Evolutionary conservation across 2,888 invertebrate genomes (phyloP), one percentile per base, ranked within the genome.

Genomic region (Ennomos erosarius): DNA sequence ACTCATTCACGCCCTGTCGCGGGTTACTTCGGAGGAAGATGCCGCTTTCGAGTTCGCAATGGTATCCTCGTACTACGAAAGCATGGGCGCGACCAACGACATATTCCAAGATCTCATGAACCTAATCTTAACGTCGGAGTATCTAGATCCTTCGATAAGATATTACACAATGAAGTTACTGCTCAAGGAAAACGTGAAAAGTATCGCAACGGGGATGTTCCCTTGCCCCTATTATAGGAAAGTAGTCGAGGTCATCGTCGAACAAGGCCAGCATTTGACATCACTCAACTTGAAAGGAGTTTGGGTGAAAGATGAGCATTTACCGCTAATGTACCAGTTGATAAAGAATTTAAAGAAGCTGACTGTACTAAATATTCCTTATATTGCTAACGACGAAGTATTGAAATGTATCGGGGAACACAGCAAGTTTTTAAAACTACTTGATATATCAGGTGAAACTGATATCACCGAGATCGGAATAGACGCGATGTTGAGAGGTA

Each of bases 381-480:
- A 95, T 69, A 94, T 95, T 73, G 95, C 95, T 9, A 95, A 95
- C 69, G 96, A 96, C 74, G 93, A 94, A 78, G 93, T 95, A 53
- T 88, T 96, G 55, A 93, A 94, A 76, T 93, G 92, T 59, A 94
- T 94, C 48, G 90, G 93, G 12, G 88, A 91, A 74, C 84, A 92
- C 59, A 94, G 94, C 66, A 89, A 89, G 64, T 88, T 93, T 26
- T 79, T 96, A 49, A 93, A 94, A 65, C 84, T 94, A 9, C 79
- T 96, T 26, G 95, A 96, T 69, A 93, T 96, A 59, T 95, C 95
- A 0, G 96, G 96, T 1, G 95, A 96, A 76, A 95, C 95, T 9
- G 94, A 94, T 74, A 94, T 95, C 42, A 95, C 95, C 0, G 93
- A 94, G 74, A 93, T 93, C 33, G 95, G 95, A 53, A 93, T 96